Conservation (phyloP, 2,797 vertebrate species). For the Lemur catta region DNA sequence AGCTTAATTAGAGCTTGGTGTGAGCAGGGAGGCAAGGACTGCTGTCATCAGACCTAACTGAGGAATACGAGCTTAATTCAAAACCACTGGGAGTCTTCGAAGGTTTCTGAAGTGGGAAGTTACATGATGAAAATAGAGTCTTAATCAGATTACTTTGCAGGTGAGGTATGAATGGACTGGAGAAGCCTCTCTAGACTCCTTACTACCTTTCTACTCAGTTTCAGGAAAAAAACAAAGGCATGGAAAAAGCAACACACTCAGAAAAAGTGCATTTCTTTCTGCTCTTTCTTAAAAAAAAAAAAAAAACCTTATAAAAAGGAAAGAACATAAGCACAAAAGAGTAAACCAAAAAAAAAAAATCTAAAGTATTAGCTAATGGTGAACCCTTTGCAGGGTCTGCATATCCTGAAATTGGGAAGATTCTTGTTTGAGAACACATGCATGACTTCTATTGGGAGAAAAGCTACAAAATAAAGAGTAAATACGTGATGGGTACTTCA, state of each 20-base stretch:
- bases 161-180: background rate
- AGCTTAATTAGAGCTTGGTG: background rate
- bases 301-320: background rate
- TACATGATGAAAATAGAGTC: background rate
- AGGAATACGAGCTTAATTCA: background rate
- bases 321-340: background rate
- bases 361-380: constrained; percentile 8
- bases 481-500: background rate
- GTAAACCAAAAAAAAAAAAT: background rate
- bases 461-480: background rate
- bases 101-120: background rate
- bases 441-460: background rate
- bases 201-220: background rate
- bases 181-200: background rate
- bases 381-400: background rate
- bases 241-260: background rate
- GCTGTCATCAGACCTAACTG: background rate
- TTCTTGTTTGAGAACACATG: background rate
- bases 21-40: background rate
- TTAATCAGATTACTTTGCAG: background rate
- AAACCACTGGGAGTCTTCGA: background rate
- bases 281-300: background rate
- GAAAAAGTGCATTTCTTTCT: background rate
- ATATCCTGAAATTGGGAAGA: background rate
- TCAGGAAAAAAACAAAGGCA: background rate